Evolutionary conservation across 2,797 vertebrate genomes (phyloP).

Genomic region (Pterois miles): DNA sequence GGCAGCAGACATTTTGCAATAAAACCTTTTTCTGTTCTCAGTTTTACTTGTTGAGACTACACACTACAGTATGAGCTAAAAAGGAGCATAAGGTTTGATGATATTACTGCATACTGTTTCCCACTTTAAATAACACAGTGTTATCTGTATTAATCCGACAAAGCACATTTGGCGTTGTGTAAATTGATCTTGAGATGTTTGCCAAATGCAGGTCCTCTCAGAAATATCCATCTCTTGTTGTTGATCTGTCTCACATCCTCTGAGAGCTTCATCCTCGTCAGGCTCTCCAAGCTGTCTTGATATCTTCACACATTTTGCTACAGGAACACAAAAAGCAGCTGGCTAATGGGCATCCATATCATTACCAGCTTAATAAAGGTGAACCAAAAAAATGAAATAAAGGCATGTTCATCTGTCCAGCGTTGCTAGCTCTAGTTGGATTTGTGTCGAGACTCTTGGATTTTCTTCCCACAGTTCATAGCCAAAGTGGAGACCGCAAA

Average conservation of each 20-base stretch:
- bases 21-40: not conserved
- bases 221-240: not conserved
- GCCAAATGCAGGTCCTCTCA: not conserved
- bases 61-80: not conserved
- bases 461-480: conserved; percentile 82
- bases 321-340: conserved; percentile 10
- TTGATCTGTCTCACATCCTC: not conserved
- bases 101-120: conserved; percentile 29
- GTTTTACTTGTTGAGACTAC: not conserved
- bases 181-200: not conserved
- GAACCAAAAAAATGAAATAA: not conserved
- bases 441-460: conserved; percentile 72
- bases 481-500: conserved; percentile 78
- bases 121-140: not conserved
- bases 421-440: conserved; percentile 32
- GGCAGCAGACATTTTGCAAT: not conserved
- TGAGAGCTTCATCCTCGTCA: not conserved
- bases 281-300: not conserved
- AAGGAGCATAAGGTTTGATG: conserved; percentile 7
- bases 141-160: not conserved
- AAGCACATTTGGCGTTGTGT: conserved; percentile 9
- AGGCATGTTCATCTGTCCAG: conserved; percentile 10
- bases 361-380: not conserved
- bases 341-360: not conserved
- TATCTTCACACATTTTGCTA: not conserved